Evolutionary conservation across 1,140 invertebrate species (phyloP).

Genomic region (Dendrolimus punctatus): DNA sequence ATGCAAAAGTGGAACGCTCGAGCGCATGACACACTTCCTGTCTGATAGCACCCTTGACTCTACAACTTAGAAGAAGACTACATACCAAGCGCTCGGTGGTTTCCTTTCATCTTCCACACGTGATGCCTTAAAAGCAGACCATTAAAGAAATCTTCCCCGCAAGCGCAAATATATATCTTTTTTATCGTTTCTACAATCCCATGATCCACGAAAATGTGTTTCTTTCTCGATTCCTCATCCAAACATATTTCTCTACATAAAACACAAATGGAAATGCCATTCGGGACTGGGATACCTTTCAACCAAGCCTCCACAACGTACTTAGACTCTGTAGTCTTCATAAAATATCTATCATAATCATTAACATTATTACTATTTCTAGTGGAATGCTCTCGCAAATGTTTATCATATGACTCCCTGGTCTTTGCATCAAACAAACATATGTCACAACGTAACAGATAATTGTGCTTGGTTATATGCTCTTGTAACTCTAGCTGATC

Average conservation of each 20-base stretch:
- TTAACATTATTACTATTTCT: too few relatives aligned
- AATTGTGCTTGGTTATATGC: slow-evolving; percentile 22
- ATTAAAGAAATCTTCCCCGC: slow-evolving; percentile 33
- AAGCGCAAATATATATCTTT: slow-evolving; percentile 19
- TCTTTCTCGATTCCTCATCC: slow-evolving; percentile 6
- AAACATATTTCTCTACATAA: slow-evolving; percentile 32
- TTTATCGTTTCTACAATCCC: background rate
- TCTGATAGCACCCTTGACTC: too few relatives aligned
- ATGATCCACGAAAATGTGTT: slow-evolving; percentile 22
- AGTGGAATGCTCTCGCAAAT: too few relatives aligned
- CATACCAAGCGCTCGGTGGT: slow-evolving; percentile 14
- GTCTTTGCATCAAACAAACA: too few relatives aligned
- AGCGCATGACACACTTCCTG: too few relatives aligned
- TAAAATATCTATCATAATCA: too few relatives aligned
- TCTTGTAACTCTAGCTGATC: slow-evolving; percentile 10
- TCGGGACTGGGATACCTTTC: slow-evolving; percentile 14
- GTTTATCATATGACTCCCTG: too few relatives aligned
- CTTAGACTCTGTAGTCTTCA: slow-evolving; percentile 1
- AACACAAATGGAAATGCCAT: slow-evolving; percentile 26
- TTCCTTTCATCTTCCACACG: slow-evolving; percentile 30
- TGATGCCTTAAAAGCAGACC: slow-evolving; percentile 42
- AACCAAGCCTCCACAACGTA: slow-evolving; percentile 3
- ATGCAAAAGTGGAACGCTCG: too few relatives aligned
- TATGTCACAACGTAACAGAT: too few relatives aligned
- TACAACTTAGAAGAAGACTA: background rate